Percentiles rank a stretch among this genome's conserved stretches.
phyloP scores from a whole-genome alignment of 2,113 vertebrate species.

The Aythya baeri region DNA sequence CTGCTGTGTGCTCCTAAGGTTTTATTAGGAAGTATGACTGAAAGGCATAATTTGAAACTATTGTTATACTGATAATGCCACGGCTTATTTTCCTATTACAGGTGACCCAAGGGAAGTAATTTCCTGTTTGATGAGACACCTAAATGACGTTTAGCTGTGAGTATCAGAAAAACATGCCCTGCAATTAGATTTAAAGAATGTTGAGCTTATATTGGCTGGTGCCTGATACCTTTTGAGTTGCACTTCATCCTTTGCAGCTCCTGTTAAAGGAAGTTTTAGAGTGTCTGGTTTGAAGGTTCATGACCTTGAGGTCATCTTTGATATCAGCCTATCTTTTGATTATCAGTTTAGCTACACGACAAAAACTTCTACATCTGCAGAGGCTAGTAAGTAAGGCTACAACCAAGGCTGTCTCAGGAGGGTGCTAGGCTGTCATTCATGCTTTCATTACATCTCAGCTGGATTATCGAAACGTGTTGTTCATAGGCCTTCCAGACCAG shows the following conservation, averaged over 20 bases:
- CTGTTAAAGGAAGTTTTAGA: slow-evolving; percentile 29
- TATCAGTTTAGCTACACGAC: slow-evolving; percentile 43
- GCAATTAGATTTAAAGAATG: slow-evolving; percentile 14
- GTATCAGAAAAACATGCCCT: slow-evolving; percentile 52
- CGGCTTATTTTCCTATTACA: slow-evolving; percentile 31
- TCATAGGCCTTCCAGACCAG: slow-evolving; percentile 38
- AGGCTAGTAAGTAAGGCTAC: slow-evolving; percentile 3
- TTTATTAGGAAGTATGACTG: neutral
- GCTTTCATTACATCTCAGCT: slow-evolving; percentile 51
- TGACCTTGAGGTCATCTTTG: slow-evolving; percentile 43
- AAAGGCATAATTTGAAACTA: slow-evolving; percentile 18
- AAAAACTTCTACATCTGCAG: slow-evolving; percentile 35
- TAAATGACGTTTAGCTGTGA: neutral
- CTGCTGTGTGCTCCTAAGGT: neutral
- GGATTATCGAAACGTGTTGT: slow-evolving; percentile 43
- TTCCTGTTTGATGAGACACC: slow-evolving; percentile 69
- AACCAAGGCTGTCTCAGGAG: slow-evolving; percentile 45
- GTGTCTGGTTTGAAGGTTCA: slow-evolving; percentile 30
- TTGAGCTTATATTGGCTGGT: slow-evolving; percentile 20
- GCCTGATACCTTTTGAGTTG: slow-evolving; percentile 7
- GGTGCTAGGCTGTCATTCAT: slow-evolving; percentile 54
- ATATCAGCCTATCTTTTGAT: slow-evolving; percentile 60
- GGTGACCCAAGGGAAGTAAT: slow-evolving; percentile 58
- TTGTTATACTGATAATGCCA: slow-evolving; percentile 20
- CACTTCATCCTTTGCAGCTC: slow-evolving; percentile 15